Evolutionary conservation across 2,888 invertebrate genomes (phyloP), one percentile per base, ranked within the genome.

Genomic region (Miltochrista miniata): DNA sequence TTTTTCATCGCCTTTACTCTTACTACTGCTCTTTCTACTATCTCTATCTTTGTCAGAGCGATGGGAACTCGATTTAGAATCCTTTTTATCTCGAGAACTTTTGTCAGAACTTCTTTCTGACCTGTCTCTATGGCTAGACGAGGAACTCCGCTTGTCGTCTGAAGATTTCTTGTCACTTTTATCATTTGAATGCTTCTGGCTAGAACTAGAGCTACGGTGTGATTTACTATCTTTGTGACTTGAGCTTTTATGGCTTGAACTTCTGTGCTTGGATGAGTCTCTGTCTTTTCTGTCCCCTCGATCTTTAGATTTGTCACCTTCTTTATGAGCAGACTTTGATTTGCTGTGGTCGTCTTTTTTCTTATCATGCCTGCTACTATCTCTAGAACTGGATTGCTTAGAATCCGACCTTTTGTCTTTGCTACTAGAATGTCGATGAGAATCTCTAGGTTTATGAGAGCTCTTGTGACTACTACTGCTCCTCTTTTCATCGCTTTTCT

Each of bases 21-120:
- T 90, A 56, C 78, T 79, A 60, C 74, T 81, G 50, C 82, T 24
- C 51, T 88, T 90, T 69, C 65, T 85, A 24, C 18, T 24, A 56
- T 90, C 89, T 74, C 86, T 92, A 36, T 91, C 89, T 74, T 86
- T 92, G 34, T 91, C 88, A 10, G 90, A 87, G n/a, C 83, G 79
- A 56, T 82, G 80, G 0, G 85, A 83, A 59, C 77, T 85, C 0
- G 86, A 80, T 70, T 81, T 87, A 0, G 83, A 78, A 62, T 89
- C 75, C 53, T 54, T 72, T 63, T 76, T 87, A 42, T 85, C 83
- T 13, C 72, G 81, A 7, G 69, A 54, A 54, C 59, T 69, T 54
- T 59, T 76, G 8, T 79, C 77, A 38, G 76, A 69, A 55, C 56
- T 69, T 45, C 51, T 75, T n/a, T 79, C 77, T 37, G 61, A 68